Evolutionary conservation across 2,113 vertebrate species (phyloP).

Genomic region (Mus pahari): DNA sequence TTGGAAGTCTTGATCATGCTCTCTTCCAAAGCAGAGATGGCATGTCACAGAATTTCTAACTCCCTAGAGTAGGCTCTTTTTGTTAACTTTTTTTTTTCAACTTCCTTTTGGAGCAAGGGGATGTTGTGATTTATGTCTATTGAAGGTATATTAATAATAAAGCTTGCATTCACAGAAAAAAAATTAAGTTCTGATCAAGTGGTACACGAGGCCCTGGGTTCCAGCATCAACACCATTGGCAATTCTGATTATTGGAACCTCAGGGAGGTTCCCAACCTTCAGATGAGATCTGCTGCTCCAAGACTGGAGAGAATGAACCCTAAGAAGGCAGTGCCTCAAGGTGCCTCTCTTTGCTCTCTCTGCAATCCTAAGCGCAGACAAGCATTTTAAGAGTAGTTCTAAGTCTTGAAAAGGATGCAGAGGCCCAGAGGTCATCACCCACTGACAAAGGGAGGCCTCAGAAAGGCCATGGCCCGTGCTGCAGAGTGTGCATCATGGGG

Average conservation of each 20-base stretch:
- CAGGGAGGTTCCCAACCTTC: not conserved
- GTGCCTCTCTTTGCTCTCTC: not conserved
- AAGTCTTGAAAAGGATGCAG: not conserved
- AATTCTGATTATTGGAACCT: not conserved
- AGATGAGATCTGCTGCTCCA: not conserved
- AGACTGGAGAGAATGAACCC: not conserved
- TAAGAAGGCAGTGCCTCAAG: not conserved
- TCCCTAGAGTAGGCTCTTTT: no score
- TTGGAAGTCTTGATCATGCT: no score
- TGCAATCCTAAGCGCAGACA: not conserved
- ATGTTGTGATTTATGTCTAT: no score
- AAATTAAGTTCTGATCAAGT: not conserved
- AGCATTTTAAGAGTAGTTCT: not conserved
- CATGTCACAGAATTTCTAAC: no score
- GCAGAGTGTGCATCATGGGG: no score
- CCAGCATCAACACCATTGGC: not conserved
- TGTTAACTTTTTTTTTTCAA: no score
- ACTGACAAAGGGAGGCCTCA: not conserved
- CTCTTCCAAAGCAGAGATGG: no score
- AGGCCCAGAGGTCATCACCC: no score
- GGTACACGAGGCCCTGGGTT: not conserved
- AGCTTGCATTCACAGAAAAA: not conserved
- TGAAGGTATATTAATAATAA: no score
- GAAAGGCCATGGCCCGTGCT: rapidly evolving
- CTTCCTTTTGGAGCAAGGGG: no score